A percentile compares a stretch with the other conserved stretches of the same genome.
phyloP scores from a whole-genome alignment of 2,888 invertebrate genomes.

The Limenitis camilla region DNA sequence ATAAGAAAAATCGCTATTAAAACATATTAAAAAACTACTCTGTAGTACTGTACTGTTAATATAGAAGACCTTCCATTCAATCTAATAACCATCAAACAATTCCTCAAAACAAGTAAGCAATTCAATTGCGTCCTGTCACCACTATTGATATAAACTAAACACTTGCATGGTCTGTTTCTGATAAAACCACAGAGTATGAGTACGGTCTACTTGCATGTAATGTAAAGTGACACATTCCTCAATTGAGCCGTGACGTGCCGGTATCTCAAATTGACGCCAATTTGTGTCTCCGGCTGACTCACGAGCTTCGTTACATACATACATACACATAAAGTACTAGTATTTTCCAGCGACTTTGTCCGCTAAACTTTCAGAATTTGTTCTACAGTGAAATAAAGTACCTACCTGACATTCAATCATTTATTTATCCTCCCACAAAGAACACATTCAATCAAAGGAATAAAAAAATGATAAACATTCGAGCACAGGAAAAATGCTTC shows the following conservation, averaged over 20 bases:
- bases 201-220: constrained; percentile 28
- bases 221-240: constrained; percentile 69
- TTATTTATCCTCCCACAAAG: no score
- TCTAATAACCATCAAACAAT: constrained; percentile 11
- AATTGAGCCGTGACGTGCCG: constrained; percentile 60
- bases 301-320: constrained; percentile 26
- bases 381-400: no score
- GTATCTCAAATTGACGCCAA: constrained; percentile 71
- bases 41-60: not conserved
- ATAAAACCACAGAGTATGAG: constrained; percentile 11
- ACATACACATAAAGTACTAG: no score
- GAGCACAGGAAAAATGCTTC: no score
- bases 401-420: no score
- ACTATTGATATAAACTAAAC: constrained; percentile 19
- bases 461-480: no score
- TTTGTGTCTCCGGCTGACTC: constrained; percentile 67
- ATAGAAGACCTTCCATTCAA: constrained; percentile 1
- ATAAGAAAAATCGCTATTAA: no score
- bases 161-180: constrained; percentile 9
- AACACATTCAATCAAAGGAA: no score
- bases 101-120: constrained; percentile 10
- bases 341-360: constrained; percentile 6
- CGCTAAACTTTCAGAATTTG: constrained; percentile 2
- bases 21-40: not conserved
- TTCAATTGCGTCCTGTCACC: constrained; percentile 17